Evolutionary conservation across 2,113 vertebrate genomes (phyloP).

Genomic region (Megaceryle maxima): DNA sequence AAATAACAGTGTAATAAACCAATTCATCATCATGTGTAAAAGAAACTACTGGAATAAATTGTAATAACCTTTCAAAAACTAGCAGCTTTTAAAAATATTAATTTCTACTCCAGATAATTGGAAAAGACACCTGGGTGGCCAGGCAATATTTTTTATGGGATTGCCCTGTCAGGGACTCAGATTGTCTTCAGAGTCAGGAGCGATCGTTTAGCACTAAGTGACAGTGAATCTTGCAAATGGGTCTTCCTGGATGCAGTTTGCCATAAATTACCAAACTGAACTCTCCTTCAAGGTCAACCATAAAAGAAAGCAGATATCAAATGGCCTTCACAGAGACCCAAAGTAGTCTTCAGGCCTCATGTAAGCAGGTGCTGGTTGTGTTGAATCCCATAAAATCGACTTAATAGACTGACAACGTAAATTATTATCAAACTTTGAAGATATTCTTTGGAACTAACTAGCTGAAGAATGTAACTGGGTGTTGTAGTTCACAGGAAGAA

Average conservation of each 20-base stretch:
- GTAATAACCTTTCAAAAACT: constrained; percentile 89
- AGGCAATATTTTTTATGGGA: constrained; percentile 87
- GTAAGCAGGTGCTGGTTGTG: constrained; percentile 53
- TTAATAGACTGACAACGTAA: constrained; percentile 69
- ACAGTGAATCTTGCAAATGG: constrained; percentile 92
- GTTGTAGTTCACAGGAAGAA: constrained; percentile 21
- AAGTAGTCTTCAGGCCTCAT: constrained; percentile 33
- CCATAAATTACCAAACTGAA: constrained; percentile 85
- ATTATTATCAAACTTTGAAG: constrained; percentile 69
- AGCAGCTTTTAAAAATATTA: constrained; percentile 92
- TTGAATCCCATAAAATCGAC: constrained; percentile 67
- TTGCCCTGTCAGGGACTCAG: constrained; percentile 84
- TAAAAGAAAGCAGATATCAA: constrained; percentile 77
- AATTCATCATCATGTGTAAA: constrained; percentile 82
- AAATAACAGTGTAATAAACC: constrained; percentile 82
- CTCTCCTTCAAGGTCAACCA: constrained; percentile 84
- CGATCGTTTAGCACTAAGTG: constrained; percentile 83
- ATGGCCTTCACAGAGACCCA: constrained; percentile 53
- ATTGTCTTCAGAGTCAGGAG: constrained; percentile 86
- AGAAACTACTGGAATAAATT: constrained; percentile 83
- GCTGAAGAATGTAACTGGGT: not conserved
- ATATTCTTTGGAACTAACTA: constrained; percentile 35
- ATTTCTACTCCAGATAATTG: constrained; percentile 92
- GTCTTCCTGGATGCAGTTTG: constrained; percentile 83
- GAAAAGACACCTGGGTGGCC: constrained; percentile 84